Evolutionary conservation across 2,888 invertebrate species (phyloP), one percentile per base, ranked within the genome.

Genomic region (Cantharis rufa): DNA sequence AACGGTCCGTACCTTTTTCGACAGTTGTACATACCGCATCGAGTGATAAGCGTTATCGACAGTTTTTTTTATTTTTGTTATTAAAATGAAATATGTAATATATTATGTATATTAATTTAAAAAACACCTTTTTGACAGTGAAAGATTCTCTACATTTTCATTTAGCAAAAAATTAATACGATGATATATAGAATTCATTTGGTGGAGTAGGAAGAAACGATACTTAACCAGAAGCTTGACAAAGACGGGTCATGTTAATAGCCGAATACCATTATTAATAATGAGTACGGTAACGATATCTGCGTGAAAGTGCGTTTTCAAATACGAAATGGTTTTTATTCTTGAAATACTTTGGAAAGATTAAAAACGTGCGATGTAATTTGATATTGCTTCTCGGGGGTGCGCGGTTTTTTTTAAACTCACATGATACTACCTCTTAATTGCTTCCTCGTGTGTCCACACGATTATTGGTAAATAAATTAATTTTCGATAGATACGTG

Each of bases 191-290:
- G 75, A 16, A 32, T 62, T 62, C 24, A 16, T 62, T 74, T 68
- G 15, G 32, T 71, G 64, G 70, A 74, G 76, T 62, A 74, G 64
- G 73, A 72, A 64, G 66, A 48, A 48, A 74, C 27, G 18, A 64
- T 11, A 69, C 18, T 66, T 68, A 15, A 63, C 72, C 68, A n/a
- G 61, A 15, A 77, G 76, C 68, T 32, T 76, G 79, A 82, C 78
- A 68, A 78, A 72, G 78, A 79, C 72, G 64, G 76, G 77, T 75
- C 21, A 28, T 73, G 74, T 80, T 83, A 83, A 83, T 83, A 82
- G 82, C 80, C 79, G 83, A 82, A 82, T 82, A 81, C 82, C 83
- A 83, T 83, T 83, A 83, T 83, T 83, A 82, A 83, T 83, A 83
- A 83, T 82, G 82, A 82, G 81, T 81, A 79, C 78, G 77, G 82